Evolutionary conservation across 2,888 invertebrate species (phyloP).

Genomic region (Omphaloscelis lunosa): DNA sequence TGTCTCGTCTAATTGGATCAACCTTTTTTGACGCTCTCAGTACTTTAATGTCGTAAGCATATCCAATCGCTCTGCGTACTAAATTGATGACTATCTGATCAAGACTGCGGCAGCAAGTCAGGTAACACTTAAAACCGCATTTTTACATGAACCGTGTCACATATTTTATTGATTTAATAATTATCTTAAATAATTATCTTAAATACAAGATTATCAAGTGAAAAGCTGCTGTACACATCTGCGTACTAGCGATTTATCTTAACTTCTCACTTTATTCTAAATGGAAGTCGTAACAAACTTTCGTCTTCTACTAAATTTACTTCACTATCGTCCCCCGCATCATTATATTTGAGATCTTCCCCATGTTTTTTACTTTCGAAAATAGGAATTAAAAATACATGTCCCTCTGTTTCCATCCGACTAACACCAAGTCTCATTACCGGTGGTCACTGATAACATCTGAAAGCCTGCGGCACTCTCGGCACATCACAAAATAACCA

Average conservation of each 20-base stretch:
- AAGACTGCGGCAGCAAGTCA: neutral
- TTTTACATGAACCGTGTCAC: constrained; percentile 5
- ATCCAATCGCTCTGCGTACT: constrained; percentile 26
- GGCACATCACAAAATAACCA: constrained; percentile 75
- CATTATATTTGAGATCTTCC: constrained; percentile 57
- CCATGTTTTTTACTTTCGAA: constrained; percentile 67
- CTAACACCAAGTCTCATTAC: constrained; percentile 86
- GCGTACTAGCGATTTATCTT: constrained; percentile 17
- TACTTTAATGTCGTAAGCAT: constrained; percentile 44
- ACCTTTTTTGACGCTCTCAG: constrained; percentile 56
- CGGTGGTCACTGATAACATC: constrained; percentile 83
- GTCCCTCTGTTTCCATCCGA: constrained; percentile 81
- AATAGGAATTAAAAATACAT: constrained; percentile 77
- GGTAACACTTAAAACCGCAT: neutral
- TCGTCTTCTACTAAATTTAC: constrained; percentile 37
- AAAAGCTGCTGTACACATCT: constrained; percentile 8
- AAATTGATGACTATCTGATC: constrained; percentile 10
- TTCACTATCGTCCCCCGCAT: constrained; percentile 48
- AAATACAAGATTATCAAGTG: neutral
- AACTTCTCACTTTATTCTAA: neutral
- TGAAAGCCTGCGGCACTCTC: constrained; percentile 77
- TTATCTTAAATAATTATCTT: neutral
- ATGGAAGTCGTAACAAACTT: constrained; percentile 6
- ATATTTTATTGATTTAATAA: neutral
- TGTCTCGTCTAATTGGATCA: constrained; percentile 74